Percentiles rank a stretch among this genome's conserved stretches.
Evolutionary conservation across 1,140 invertebrate genomes (phyloP).

Genomic region (Pissodes strobi): DNA sequence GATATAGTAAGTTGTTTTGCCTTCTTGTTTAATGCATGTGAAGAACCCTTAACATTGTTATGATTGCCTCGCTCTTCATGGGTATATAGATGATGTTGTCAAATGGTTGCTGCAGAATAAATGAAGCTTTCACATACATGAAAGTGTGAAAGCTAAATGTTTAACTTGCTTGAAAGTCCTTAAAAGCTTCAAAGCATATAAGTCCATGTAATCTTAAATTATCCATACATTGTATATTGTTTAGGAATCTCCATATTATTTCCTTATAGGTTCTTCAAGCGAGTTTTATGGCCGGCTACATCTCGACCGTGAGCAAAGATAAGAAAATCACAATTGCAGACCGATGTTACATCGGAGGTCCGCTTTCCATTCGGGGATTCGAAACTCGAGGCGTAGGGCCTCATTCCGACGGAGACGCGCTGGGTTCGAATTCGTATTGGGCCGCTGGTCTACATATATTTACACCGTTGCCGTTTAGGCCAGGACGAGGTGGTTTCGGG

Average conservation of each 20-base stretch:
- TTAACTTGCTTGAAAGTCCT: no score
- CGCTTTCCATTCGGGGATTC: conserved; percentile 82
- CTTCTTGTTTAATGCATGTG: no score
- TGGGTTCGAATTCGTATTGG: conserved; percentile 75
- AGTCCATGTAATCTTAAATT: no score
- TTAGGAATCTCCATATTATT: background rate
- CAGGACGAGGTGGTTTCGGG: conserved; percentile 73
- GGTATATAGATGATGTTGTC: no score
- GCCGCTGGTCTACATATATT: conserved; percentile 78
- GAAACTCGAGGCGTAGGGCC: conserved; percentile 80
- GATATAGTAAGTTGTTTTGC: conserved; percentile 65
- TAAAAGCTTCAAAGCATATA: no score
- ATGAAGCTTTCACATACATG: no score
- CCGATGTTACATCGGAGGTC: conserved; percentile 86
- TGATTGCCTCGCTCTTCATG: conserved; percentile 3
- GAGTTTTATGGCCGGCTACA: conserved; percentile 70
- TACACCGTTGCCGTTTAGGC: conserved; percentile 82
- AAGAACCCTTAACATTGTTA: background rate
- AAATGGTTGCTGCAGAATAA: no score
- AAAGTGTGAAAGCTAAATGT: no score
- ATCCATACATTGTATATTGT: no score
- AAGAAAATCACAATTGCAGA: conserved; percentile 71
- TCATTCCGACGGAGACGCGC: conserved; percentile 69
- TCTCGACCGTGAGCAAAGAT: conserved; percentile 67
- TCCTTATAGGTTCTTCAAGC: conserved; percentile 78